Evolutionary conservation across 2,113 vertebrate genomes (phyloP).

Genomic region (Polypterus senegalus): DNA sequence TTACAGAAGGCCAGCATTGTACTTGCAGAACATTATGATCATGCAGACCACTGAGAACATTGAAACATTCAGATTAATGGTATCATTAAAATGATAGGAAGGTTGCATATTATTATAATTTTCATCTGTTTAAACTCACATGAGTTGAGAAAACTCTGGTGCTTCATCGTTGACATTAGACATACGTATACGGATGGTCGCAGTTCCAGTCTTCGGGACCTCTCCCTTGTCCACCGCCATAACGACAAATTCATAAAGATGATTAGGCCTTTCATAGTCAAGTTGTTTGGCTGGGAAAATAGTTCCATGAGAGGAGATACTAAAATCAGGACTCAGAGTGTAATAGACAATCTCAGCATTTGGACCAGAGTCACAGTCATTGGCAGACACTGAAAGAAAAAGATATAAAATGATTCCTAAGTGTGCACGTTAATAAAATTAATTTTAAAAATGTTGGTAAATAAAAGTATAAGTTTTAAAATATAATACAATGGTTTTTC

Average conservation of each 20-base stretch:
- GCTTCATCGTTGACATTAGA: constrained; percentile 79
- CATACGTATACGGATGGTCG: constrained; percentile 67
- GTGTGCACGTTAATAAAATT: background rate
- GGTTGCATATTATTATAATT: background rate
- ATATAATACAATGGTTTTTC: too few relatives aligned
- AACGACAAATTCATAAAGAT: constrained; percentile 76
- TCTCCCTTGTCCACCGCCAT: constrained; percentile 73
- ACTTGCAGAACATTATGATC: background rate
- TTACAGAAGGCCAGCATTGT: too few relatives aligned
- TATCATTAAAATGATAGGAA: background rate
- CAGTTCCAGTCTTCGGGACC: constrained; percentile 63
- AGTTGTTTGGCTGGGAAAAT: constrained; percentile 58
- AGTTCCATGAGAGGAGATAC: constrained; percentile 62
- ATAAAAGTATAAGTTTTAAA: too few relatives aligned
- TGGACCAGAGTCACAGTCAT: constrained; percentile 68
- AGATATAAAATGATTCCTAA: background rate
- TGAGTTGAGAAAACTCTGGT: constrained; percentile 63
- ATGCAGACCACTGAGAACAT: background rate
- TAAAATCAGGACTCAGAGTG: constrained; percentile 69
- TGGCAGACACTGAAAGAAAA: constrained; percentile 58
- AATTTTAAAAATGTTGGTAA: background rate
- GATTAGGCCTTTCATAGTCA: constrained; percentile 67
- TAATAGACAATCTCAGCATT: constrained; percentile 71
- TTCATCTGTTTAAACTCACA: constrained; percentile 43
- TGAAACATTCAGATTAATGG: background rate